These are phyloP conservation scores for Papilio glaucus DNA, from an alignment of 1,140 invertebrate species.

Conservation along the genomic window DNA sequence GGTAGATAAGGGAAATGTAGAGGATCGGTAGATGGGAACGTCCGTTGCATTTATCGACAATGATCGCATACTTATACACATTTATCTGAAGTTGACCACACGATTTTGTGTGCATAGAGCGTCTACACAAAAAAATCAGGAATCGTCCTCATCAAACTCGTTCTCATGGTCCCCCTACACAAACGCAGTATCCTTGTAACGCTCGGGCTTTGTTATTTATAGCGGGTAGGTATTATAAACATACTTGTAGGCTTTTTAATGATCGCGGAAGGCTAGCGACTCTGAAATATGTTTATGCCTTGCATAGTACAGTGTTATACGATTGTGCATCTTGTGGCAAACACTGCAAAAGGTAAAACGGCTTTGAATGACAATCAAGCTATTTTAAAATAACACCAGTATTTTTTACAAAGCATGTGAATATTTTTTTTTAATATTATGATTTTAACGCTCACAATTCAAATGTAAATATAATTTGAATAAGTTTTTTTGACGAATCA, in stretches of 20 bases:
- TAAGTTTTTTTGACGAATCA: conserved; percentile 13
- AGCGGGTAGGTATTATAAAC: conserved; percentile 38
- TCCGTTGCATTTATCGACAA: too few species aligned
- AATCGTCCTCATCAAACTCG: neutral
- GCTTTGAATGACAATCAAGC: neutral
- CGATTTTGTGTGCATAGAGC: too few species aligned
- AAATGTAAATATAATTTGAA: conserved; percentile 24
- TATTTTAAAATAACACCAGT: neutral
- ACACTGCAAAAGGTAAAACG: neutral
- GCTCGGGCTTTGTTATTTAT: conserved; percentile 43
- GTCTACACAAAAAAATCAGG: neutral
- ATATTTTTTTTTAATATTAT: conserved; percentile 27
- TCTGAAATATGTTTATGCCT: conserved; percentile 34
- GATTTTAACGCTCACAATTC: conserved; percentile 18
- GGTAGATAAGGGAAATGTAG: too few species aligned
- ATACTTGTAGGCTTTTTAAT: conserved; percentile 38
- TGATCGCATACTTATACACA: too few species aligned
- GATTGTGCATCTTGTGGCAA: conserved; percentile 11
- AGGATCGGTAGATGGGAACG: too few species aligned
- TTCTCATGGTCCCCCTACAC: conserved; percentile 15
- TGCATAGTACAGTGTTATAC: neutral
- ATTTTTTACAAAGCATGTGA: conserved; percentile 16
- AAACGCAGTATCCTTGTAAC: conserved; percentile 39
- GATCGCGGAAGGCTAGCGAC: conserved; percentile 39
- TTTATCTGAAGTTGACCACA: too few species aligned